These are phyloP conservation scores for Epinephelus moara DNA, from an alignment of 2,113 vertebrate species.

Conservation along the genomic window DNA sequence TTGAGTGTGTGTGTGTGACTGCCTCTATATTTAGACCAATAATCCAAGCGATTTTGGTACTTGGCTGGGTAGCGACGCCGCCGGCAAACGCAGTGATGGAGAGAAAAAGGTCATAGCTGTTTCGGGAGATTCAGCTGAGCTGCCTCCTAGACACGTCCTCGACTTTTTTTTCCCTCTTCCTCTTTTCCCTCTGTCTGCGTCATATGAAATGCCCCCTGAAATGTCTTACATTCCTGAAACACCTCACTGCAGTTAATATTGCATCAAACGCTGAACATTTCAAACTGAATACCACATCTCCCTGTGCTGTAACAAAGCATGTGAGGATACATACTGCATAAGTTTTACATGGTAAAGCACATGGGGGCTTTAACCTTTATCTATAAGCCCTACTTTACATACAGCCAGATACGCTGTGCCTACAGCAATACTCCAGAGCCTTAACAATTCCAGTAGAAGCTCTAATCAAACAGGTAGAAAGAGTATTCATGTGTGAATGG, in stretches of 20 bases:
- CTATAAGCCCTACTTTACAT: conserved; percentile 15
- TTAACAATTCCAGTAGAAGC: conserved; percentile 11
- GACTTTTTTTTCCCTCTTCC: conserved; percentile 17
- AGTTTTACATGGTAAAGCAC: background rate
- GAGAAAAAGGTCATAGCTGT: conserved; percentile 73
- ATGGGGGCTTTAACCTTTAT: conserved; percentile 25
- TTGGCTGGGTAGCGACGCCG: conserved; percentile 45
- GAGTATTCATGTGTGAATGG: conserved; percentile 48
- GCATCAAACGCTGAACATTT: conserved; percentile 67
- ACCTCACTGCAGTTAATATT: conserved; percentile 64
- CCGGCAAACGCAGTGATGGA: conserved; percentile 58
- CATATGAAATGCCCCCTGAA: conserved; percentile 48
- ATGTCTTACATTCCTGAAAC: conserved; percentile 52
- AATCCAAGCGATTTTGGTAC: conserved; percentile 56
- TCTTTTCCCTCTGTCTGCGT: conserved; percentile 1
- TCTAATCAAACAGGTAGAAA: conserved; percentile 66
- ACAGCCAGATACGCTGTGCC: conserved; percentile 12
- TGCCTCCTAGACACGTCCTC: conserved; percentile 48
- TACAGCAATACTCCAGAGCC: conserved; percentile 9
- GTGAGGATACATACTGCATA: background rate
- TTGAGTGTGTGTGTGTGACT: conserved; percentile 16
- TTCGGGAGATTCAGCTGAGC: conserved; percentile 63
- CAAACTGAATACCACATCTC: conserved; percentile 56
- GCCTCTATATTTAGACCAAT: conserved; percentile 59
- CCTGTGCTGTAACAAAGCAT: conserved; percentile 26